Conservation (phyloP, 2,888 invertebrate species). For the Archips xylosteana region DNA sequence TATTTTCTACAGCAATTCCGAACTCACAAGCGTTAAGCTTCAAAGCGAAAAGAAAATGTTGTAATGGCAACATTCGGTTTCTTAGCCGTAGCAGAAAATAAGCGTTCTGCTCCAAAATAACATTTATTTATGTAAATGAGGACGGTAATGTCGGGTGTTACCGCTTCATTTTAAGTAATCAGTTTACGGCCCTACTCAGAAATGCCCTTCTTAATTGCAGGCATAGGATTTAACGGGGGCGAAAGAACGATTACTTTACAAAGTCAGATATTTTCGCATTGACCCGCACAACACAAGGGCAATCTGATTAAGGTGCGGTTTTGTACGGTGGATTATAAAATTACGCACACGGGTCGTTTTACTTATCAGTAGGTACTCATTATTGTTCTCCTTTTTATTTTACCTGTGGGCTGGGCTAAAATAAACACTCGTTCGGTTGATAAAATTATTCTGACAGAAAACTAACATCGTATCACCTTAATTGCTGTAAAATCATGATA, state of each 20-base stretch:
- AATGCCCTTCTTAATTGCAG: conserved; percentile 70
- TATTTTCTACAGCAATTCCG: neutral
- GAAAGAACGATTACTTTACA: conserved; percentile 65
- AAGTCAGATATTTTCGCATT: conserved; percentile 58
- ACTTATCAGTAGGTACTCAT: neutral
- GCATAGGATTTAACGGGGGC: conserved; percentile 73
- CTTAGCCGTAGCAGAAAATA: conserved; percentile 56
- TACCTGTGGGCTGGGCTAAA: too few species aligned
- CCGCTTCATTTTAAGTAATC: conserved; percentile 75
- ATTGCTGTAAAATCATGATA: too few species aligned
- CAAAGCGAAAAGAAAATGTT: conserved; percentile 37
- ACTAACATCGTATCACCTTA: too few species aligned
- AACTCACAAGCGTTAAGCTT: conserved; percentile 14
- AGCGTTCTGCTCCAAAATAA: conserved; percentile 62
- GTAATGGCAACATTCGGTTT: conserved; percentile 37
- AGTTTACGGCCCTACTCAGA: conserved; percentile 64
- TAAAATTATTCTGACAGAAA: too few species aligned
- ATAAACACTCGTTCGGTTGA: too few species aligned
- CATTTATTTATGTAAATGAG: conserved; percentile 73
- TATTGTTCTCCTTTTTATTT: neutral
- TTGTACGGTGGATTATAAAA: conserved; percentile 15
- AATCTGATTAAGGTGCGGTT: conserved; percentile 38
- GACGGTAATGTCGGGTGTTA: conserved; percentile 68
- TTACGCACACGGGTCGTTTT: neutral
- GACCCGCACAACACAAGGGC: conserved; percentile 45